phyloP scores from a whole-genome alignment of 2,888 invertebrate genomes.

The Nysson spinosus region DNA sequence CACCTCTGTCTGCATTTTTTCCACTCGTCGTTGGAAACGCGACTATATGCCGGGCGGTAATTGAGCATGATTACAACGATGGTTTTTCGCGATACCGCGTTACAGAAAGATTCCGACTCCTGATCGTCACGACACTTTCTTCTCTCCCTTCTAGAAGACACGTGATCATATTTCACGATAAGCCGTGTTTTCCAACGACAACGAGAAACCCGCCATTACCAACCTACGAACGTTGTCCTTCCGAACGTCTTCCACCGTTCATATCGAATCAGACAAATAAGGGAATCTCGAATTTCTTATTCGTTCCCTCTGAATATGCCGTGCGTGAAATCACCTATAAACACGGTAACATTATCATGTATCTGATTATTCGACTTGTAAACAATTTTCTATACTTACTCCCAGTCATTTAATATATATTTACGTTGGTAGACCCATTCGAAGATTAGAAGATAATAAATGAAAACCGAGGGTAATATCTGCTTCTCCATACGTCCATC shows the following conservation, averaged over 20 bases:
- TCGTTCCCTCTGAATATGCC: neutral
- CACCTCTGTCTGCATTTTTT: too few species aligned
- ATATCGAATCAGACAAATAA: neutral
- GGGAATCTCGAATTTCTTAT: neutral
- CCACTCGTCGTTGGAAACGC: conserved; percentile 5
- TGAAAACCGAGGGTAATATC: conserved; percentile 1
- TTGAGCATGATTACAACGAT: conserved; percentile 34
- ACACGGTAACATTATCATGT: neutral
- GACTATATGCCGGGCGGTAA: conserved; percentile 9
- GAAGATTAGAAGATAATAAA: conserved; percentile 17
- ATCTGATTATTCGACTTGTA: conserved; percentile 13
- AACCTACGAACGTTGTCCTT: neutral
- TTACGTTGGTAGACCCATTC: neutral
- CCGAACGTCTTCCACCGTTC: neutral
- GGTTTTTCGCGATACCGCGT: conserved; percentile 20
- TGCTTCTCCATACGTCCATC: conserved; percentile 7
- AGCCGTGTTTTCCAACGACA: neutral
- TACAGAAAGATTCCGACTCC: conserved; percentile 14
- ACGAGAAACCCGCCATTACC: neutral
- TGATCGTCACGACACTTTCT: conserved; percentile 23
- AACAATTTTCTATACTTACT: conserved; percentile 27
- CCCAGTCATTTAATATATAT: conserved; percentile 5
- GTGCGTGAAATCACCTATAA: conserved; percentile 12
- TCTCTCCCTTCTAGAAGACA: neutral
- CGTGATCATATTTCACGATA: conserved; percentile 17